Evolutionary conservation across 2,113 vertebrate genomes (phyloP).

Genomic region (Aleadryas rufinucha): DNA sequence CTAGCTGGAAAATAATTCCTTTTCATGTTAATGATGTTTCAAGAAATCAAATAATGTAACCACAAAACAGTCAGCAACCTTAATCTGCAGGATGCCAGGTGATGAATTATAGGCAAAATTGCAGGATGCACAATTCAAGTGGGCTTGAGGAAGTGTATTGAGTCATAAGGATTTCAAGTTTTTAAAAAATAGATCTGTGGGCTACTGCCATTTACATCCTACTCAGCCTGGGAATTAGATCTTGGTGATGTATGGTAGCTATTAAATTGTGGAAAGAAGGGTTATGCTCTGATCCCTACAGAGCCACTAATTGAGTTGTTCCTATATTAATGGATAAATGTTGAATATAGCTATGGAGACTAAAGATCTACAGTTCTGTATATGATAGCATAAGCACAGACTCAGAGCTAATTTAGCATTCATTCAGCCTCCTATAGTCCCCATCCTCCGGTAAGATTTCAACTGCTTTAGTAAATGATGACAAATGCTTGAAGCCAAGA

Average conservation of each 20-base stretch:
- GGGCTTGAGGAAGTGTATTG: not conserved
- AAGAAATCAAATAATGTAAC: conserved; percentile 56
- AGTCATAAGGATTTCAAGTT: conserved; percentile 33
- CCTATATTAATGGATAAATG: conserved; percentile 66
- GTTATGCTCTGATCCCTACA: conserved; percentile 45
- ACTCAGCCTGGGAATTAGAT: conserved; percentile 63
- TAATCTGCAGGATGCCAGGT: conserved; percentile 29
- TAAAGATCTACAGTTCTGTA: conserved; percentile 1
- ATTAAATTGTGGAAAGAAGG: conserved; percentile 59
- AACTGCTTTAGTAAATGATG: conserved; percentile 65
- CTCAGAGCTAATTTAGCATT: conserved; percentile 44
- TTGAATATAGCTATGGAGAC: conserved; percentile 42
- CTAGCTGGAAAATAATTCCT: conserved; percentile 6
- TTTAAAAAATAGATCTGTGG: conserved; percentile 16
- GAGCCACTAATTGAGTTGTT: conserved; percentile 71
- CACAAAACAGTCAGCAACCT: conserved; percentile 9
- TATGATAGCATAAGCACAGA: conserved; percentile 11
- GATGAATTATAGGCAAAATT: conserved; percentile 32
- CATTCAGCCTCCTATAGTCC: conserved; percentile 7
- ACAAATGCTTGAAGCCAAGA: conserved; percentile 59
- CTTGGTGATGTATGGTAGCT: conserved; percentile 61
- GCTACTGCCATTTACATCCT: conserved; percentile 53
- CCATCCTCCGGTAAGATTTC: conserved; percentile 53
- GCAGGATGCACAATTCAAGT: not conserved
- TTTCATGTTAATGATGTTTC: conserved; percentile 38